Evolutionary conservation across 2,797 vertebrate species (phyloP).

Genomic region (Antrozous pallidus): DNA sequence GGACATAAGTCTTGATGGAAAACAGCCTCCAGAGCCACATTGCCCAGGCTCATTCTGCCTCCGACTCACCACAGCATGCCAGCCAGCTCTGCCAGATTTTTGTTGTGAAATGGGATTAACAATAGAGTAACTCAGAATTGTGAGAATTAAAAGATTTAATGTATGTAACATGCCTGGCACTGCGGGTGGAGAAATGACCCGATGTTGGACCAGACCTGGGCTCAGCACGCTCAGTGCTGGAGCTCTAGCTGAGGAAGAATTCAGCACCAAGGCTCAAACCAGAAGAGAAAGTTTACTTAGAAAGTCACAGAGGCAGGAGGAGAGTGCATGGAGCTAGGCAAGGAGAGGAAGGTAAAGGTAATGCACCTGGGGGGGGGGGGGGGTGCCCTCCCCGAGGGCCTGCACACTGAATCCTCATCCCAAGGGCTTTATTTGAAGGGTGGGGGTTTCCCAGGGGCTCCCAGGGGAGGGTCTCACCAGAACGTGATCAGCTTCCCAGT

Average conservation of each 20-base stretch:
- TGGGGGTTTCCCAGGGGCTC: neutral
- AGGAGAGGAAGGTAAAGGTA: neutral
- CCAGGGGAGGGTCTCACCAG: neutral
- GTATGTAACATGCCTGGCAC: neutral
- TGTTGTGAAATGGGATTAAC: neutral
- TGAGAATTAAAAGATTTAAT: neutral
- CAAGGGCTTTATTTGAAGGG: neutral
- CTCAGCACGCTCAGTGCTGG: neutral
- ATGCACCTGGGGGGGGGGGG: neutral
- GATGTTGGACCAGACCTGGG: neutral
- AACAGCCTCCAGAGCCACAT: neutral
- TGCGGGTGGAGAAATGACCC: neutral
- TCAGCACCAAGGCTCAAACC: neutral
- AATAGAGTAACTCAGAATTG: neutral
- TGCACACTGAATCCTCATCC: neutral
- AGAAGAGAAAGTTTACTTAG: neutral
- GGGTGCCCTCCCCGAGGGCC: neutral
- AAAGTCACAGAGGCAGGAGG: neutral
- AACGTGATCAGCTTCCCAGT: neutral
- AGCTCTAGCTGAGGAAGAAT: neutral
- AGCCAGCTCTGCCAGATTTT: neutral
- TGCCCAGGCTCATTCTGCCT: neutral
- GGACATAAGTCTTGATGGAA: neutral
- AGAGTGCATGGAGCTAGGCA: neutral
- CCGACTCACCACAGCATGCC: neutral